Evolutionary conservation across 2,888 invertebrate species (phyloP).

Genomic region (Macrophya alboannulata): DNA sequence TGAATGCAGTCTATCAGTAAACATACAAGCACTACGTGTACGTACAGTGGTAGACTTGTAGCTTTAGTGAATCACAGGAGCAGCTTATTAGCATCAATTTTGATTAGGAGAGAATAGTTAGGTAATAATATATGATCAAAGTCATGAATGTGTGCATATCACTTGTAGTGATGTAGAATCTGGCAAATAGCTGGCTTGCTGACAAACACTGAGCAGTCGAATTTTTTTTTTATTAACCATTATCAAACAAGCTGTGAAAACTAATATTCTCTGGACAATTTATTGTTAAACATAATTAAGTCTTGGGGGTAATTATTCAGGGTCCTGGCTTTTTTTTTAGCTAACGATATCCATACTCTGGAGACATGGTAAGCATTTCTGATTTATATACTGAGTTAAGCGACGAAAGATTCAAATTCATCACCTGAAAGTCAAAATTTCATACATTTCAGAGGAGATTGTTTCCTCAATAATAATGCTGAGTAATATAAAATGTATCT

Average conservation of each 20-base stretch:
- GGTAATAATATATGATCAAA: slow-evolving; percentile 1
- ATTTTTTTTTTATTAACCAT: not conserved
- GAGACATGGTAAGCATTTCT: not conserved
- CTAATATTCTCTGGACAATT: not conserved
- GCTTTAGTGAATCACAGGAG: slow-evolving; percentile 33
- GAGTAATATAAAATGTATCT: slow-evolving; percentile 34
- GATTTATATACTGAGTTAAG: slow-evolving; percentile 4
- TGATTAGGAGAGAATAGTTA: not conserved
- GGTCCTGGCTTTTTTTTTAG: not conserved
- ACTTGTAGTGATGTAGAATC: not conserved
- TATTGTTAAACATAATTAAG: not conserved
- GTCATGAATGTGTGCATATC: slow-evolving; percentile 6
- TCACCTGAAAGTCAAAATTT: slow-evolving; percentile 40
- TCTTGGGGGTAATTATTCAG: not conserved
- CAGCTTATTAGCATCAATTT: slow-evolving; percentile 20
- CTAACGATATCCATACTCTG: slow-evolving; percentile 6
- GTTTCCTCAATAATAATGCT: slow-evolving; percentile 34
- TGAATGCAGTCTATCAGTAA: slow-evolving; percentile 47
- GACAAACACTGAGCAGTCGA: not conserved
- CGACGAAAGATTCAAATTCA: slow-evolving; percentile 27
- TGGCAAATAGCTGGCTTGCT: not conserved
- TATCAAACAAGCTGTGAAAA: not conserved
- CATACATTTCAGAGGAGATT: slow-evolving; percentile 17
- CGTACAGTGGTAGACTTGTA: slow-evolving; percentile 28
- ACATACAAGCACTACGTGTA: slow-evolving; percentile 52